A percentile compares a stretch with the other conserved stretches of the same genome.
Evolutionary conservation across 2,888 invertebrate genomes (phyloP).

Genomic region (Drosophila eohydei): DNA sequence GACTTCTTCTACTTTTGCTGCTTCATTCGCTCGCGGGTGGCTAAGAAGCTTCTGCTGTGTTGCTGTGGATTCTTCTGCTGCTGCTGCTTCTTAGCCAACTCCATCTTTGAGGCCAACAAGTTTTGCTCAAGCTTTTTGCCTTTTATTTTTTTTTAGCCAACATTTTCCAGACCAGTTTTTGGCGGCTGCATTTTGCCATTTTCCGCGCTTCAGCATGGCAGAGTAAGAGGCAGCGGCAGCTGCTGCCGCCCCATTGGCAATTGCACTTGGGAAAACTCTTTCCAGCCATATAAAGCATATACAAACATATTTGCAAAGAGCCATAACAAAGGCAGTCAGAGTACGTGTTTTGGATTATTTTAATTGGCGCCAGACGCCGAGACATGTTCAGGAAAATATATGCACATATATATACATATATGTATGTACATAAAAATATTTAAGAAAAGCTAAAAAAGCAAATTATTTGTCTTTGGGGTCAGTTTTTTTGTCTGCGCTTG

Average conservation of each 20-base stretch:
- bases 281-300: slow-evolving; percentile 47
- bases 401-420: neutral
- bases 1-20: slow-evolving; percentile 9
- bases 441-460: neutral
- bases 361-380: slow-evolving; percentile 51
- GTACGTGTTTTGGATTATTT: slow-evolving; percentile 77
- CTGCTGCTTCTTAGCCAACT: slow-evolving; percentile 44
- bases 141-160: slow-evolving; percentile 24
- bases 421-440: neutral
- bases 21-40: slow-evolving; percentile 46
- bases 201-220: slow-evolving; percentile 65
- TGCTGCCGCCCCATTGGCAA: slow-evolving; percentile 53
- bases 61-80: slow-evolving; percentile 24
- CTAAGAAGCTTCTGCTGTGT: slow-evolving; percentile 56
- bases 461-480: slow-evolving; percentile 26
- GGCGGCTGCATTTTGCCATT: slow-evolving; percentile 76
- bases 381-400: slow-evolving; percentile 31
- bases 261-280: slow-evolving; percentile 62
- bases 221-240: slow-evolving; percentile 21
- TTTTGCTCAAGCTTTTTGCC: slow-evolving; percentile 56
- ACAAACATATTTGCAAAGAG: slow-evolving; percentile 21
- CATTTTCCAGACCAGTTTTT: slow-evolving; percentile 77
- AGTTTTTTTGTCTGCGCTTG: slow-evolving; percentile 17
- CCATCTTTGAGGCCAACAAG: slow-evolving; percentile 71
- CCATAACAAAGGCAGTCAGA: slow-evolving; percentile 58